A percentile compares a stretch with the other conserved stretches of the same genome.
phyloP scores from a whole-genome alignment of 2,888 invertebrate species.

The Anoplius nigerrimus region DNA sequence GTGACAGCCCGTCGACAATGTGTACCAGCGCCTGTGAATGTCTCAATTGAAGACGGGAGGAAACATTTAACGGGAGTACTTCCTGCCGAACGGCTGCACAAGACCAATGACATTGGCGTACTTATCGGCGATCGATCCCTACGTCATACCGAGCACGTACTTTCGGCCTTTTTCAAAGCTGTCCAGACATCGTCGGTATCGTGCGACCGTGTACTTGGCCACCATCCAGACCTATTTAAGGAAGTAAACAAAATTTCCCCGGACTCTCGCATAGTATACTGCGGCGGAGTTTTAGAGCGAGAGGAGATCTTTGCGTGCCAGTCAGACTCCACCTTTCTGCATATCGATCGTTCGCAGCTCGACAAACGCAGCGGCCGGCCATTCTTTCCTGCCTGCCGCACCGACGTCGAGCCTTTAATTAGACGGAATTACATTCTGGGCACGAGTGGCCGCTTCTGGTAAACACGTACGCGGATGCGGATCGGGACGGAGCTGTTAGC shows the following conservation, averaged over 20 bases:
- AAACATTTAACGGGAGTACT: constrained; percentile 47
- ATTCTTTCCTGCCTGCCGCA: too few relatives aligned
- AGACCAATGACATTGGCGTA: constrained; percentile 31
- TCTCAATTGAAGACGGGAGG: constrained; percentile 21
- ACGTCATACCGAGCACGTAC: constrained; percentile 4
- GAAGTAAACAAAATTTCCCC: constrained; percentile 19
- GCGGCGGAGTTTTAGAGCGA: constrained; percentile 1
- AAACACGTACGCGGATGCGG: neutral
- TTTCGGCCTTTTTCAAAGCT: neutral
- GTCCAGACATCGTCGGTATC: neutral
- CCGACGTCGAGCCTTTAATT: too few relatives aligned
- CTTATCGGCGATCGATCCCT: constrained; percentile 22
- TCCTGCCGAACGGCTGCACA: constrained; percentile 30
- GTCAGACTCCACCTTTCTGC: too few relatives aligned
- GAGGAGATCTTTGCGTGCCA: too few relatives aligned
- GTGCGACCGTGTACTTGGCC: constrained; percentile 21
- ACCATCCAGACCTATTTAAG: constrained; percentile 24
- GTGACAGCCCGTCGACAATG: neutral
- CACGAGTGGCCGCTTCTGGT: constrained; percentile 2
- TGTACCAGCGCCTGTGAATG: constrained; percentile 13
- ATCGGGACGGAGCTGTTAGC: too few relatives aligned
- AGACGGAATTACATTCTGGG: too few relatives aligned
- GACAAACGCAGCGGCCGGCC: too few relatives aligned
- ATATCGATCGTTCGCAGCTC: too few relatives aligned
- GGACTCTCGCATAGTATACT: too few relatives aligned